Base-by-base conservation (phyloP, 2,797 vertebrate species). In the Pelobates cultripes region DNA sequence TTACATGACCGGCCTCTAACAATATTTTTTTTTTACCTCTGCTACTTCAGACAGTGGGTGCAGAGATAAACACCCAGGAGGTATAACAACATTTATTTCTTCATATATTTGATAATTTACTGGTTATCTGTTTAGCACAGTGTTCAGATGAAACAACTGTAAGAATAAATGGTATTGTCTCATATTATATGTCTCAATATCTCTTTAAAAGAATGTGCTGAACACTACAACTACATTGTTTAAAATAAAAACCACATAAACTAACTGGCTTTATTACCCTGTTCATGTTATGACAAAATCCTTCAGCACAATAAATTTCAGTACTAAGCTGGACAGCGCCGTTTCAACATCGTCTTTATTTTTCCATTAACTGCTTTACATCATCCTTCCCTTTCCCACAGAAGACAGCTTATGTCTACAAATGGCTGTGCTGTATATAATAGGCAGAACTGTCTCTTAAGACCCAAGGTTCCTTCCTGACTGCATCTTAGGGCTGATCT, bases 391-490 rank as follows among this genome's bases (percentile, higher is more conserved):
- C 14, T 70, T 78, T 83, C 61, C 71, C 76, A 70, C 61, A 66
- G 73, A 60, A 78, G 81, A 83, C 70, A 69, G 28, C 40, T 83
- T 78, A 53, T 74, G 78, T 75, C 71, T 28, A 79, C 67, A 79
- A 79, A 79, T 78, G 72, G 41, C 72, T 57, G 81, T 83, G 77
- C 77, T 66, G 77, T 79, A 70, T 66, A 78, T 78, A 55, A 41
- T 61, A 84, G 82, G 72, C 77, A 79, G n/a, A 83, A 75, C 42
- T 78, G 81, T 83, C 81, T 83, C 76, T 40, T 14, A 63, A 70
- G 81, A 75, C 64, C 61, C 28, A 53, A 43, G 64, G 76, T 70
- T 78, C 69, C 82, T 75, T 84, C 77, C 77, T 75, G 77, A 60
- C 71, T 75, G 82, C 57, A 63, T 73, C 63, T 67, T 67, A 70